phyloP scores from a whole-genome alignment of 2,888 invertebrate species.

The Tortricodes alternella region DNA sequence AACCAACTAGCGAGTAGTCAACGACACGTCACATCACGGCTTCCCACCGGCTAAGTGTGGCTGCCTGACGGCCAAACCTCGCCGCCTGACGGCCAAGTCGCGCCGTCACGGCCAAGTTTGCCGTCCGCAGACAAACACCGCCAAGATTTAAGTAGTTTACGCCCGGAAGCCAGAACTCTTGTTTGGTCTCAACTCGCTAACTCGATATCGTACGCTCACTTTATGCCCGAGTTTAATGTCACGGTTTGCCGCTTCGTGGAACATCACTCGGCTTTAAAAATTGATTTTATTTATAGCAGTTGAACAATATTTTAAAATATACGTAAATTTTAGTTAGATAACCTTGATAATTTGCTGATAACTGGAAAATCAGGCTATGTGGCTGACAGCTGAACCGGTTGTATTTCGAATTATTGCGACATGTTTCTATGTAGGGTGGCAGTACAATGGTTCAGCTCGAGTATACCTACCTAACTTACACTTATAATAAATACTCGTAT shows the following conservation, averaged over 20 bases:
- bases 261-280: background rate
- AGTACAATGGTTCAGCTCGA: no score
- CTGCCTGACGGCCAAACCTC: slow-evolving; percentile 1
- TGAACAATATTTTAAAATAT: no score
- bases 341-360: no score
- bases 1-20: background rate
- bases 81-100: slow-evolving; percentile 19
- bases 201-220: slow-evolving; percentile 78
- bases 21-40: background rate
- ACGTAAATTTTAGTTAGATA: no score
- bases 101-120: slow-evolving; percentile 26
- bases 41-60: background rate
- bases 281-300: background rate
- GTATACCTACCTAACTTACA: no score
- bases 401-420: no score
- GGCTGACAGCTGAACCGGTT: no score
- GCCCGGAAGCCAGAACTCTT: slow-evolving; percentile 63
- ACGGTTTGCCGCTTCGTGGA: background rate
- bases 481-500: no score
- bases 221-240: slow-evolving; percentile 47
- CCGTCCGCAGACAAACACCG: slow-evolving; percentile 35
- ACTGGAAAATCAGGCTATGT: no score
- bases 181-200: slow-evolving; percentile 68
- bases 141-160: slow-evolving; percentile 79
- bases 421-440: no score